phyloP scores from a whole-genome alignment of 2,113 vertebrate species.

The Elaphurus davidianus region DNA sequence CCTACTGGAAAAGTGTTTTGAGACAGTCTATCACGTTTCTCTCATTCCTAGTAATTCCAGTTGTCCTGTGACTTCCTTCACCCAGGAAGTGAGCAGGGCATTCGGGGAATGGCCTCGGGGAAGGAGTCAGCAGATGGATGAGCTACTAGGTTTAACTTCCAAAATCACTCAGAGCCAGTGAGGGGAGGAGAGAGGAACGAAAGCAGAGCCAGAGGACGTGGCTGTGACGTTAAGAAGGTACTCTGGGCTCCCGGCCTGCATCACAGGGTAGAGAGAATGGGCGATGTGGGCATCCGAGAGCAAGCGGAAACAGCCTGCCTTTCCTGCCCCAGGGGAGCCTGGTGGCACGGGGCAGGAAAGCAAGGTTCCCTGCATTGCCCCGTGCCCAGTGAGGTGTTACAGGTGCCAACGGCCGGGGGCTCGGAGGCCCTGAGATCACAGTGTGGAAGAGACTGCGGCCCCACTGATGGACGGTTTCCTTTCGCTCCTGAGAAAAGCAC shows the following conservation, averaged over 20 bases:
- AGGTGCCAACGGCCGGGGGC: neutral
- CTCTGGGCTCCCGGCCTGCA: neutral
- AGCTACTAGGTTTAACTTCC: neutral
- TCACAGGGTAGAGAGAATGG: neutral
- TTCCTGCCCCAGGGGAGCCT: neutral
- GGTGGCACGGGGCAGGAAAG: neutral
- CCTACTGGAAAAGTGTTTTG: neutral
- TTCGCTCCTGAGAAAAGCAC: neutral
- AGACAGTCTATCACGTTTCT: neutral
- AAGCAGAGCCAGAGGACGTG: neutral
- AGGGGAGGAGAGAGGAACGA: neutral
- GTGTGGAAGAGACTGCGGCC: neutral
- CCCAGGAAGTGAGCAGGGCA: neutral
- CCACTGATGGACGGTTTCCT: neutral
- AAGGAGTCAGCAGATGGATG: neutral
- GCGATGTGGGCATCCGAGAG: neutral
- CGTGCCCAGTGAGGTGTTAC: neutral
- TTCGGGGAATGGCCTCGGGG: neutral
- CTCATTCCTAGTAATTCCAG: neutral
- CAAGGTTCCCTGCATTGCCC: neutral
- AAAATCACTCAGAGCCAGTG: neutral
- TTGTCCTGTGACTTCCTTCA: neutral
- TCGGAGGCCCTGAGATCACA: neutral
- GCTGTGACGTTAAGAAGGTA: neutral
- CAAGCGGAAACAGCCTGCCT: neutral